These are phyloP conservation scores for Leptinotarsa defecta DNA, from an alignment of 1,140 invertebrate species.

Conservation along the genomic window DNA sequence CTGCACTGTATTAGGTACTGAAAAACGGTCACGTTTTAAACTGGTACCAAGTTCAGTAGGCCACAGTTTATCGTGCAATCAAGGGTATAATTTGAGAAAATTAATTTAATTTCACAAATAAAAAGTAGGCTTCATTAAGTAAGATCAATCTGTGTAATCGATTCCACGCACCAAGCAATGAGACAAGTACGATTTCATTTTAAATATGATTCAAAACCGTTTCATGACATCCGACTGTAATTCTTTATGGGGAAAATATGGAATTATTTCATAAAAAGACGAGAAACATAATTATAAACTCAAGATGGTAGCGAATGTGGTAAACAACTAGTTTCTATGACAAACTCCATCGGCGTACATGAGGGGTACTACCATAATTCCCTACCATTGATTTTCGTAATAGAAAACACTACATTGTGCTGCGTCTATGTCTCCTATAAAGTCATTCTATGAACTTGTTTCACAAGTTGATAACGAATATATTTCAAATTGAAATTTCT, in stretches of 20 bases:
- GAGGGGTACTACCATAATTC: neutral
- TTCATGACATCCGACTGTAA: neutral
- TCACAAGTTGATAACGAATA: neutral
- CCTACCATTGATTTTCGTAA: neutral
- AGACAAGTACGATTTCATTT: slow-evolving; percentile 3
- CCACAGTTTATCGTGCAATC: slow-evolving; percentile 1
- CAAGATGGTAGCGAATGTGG: neutral
- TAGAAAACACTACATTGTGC: neutral
- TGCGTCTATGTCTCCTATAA: neutral
- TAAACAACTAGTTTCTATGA: neutral
- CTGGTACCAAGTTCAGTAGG: neutral
- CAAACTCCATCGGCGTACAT: neutral
- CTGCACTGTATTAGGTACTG: too few relatives aligned
- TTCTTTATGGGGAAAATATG: neutral
- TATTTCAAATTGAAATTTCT: neutral
- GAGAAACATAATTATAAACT: neutral
- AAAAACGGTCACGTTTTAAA: too few relatives aligned
- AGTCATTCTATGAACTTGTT: too few relatives aligned
- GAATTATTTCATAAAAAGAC: neutral
- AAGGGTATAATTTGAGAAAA: neutral
- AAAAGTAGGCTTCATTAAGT: slow-evolving; percentile 1
- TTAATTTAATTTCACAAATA: neutral
- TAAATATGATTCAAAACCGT: neutral
- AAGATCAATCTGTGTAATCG: neutral
- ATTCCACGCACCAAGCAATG: neutral